Percentiles rank a stretch among this genome's conserved stretches.
phyloP scores from a whole-genome alignment of 1,140 invertebrate species.

The Cecropterus lyciades region DNA sequence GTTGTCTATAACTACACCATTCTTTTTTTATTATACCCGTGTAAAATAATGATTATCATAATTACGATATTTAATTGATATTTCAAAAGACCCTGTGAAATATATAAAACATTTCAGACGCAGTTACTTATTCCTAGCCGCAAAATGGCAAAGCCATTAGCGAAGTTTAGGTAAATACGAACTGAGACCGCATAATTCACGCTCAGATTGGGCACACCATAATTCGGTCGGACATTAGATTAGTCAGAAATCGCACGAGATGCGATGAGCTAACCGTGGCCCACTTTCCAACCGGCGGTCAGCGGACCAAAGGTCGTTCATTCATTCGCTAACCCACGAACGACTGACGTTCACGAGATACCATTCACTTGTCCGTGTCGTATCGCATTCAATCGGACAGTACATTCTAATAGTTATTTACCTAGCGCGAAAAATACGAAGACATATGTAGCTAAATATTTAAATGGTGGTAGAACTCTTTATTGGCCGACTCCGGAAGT shows the following conservation, averaged over 20 bases:
- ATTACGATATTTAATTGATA: no score
- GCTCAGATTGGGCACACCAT: slow-evolving; percentile 7
- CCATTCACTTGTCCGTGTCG: not conserved
- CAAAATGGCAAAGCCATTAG: slow-evolving; percentile 10
- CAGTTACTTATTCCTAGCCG: not conserved
- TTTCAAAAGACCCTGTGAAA: no score
- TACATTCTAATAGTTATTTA: no score
- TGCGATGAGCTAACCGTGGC: slow-evolving; percentile 51
- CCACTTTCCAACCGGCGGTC: slow-evolving; percentile 61
- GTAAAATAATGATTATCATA: no score
- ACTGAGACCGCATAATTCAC: slow-evolving; percentile 12
- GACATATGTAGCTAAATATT: no score
- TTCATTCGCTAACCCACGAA: slow-evolving; percentile 37
- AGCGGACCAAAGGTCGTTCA: slow-evolving; percentile 56
- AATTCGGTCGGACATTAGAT: slow-evolving; percentile 20
- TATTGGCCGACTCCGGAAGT: no score
- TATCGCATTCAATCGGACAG: no score
- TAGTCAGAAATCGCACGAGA: slow-evolving; percentile 38
- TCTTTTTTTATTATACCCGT: no score
- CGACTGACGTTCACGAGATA: not conserved
- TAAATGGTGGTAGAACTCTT: no score
- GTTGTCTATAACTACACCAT: no score
- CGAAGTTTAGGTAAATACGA: slow-evolving; percentile 4
- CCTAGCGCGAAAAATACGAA: no score
- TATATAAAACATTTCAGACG: not conserved